Evolutionary conservation across 1,140 invertebrate species (phyloP).

Genomic region (Sipha flava): DNA sequence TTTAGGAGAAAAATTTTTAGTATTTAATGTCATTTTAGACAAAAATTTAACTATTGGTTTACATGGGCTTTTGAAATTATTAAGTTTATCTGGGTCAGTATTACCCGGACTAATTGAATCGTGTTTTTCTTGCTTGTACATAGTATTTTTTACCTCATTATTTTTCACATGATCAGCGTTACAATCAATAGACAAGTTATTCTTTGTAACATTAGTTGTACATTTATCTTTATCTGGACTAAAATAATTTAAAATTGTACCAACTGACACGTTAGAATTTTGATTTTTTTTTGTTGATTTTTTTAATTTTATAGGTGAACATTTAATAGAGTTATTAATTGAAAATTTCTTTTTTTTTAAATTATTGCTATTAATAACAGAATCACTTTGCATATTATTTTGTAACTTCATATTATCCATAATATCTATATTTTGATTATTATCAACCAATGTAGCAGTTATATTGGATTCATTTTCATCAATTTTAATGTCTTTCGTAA

Average conservation of each 20-base stretch:
- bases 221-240: not conserved
- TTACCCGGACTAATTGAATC: not conserved
- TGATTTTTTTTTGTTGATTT: not conserved
- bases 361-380: not conserved
- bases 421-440: not conserved
- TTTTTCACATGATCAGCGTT: not conserved
- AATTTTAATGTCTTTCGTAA: not conserved
- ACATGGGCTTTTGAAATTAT: not conserved
- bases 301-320: not conserved
- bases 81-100: not conserved
- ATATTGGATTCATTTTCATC: not conserved
- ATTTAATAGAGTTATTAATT: not conserved
- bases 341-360: not conserved
- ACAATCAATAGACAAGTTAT: not conserved
- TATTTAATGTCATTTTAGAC: not conserved
- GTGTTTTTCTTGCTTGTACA: not conserved
- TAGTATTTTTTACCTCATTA: not conserved
- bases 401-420: not conserved
- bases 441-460: not conserved
- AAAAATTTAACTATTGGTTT: not conserved
- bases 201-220: not conserved
- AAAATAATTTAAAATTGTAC: not conserved
- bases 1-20: not conserved
- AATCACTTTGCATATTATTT: not conserved
- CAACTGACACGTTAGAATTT: not conserved